Evolutionary conservation across 2,888 invertebrate genomes (phyloP).

Genomic region (Strigamia crassipes): DNA sequence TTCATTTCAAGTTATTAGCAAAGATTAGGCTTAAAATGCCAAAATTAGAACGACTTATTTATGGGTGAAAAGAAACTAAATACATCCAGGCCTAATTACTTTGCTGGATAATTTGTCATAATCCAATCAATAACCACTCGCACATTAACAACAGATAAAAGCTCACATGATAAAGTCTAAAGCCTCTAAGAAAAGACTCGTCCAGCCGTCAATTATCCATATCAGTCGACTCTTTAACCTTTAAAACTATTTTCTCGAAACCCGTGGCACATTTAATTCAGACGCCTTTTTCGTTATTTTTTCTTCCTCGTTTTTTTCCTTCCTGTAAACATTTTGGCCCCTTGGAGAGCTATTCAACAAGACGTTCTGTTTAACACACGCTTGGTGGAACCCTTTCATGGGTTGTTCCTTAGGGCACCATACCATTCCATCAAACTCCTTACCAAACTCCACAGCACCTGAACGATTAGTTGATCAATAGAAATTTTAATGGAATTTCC

Average conservation of each 20-base stretch:
- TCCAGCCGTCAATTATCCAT: background rate
- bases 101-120: background rate
- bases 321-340: background rate
- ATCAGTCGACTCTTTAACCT: background rate
- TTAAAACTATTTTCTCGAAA: background rate
- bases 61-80: background rate
- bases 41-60: background rate
- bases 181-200: background rate
- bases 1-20: background rate
- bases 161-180: background rate
- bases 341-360: background rate
- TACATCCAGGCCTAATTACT: background rate
- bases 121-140: background rate
- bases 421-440: background rate
- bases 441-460: slow-evolving; percentile 4
- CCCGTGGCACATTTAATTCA: background rate
- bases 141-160: background rate
- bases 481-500: slow-evolving; percentile 32
- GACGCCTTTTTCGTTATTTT: background rate
- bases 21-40: background rate
- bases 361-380: background rate
- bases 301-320: background rate
- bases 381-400: background rate
- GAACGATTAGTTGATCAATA: slow-evolving; percentile 31
- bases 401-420: background rate